Conservation (phyloP, 1,140 invertebrate species). For the Neotoxoptera formosana region DNA sequence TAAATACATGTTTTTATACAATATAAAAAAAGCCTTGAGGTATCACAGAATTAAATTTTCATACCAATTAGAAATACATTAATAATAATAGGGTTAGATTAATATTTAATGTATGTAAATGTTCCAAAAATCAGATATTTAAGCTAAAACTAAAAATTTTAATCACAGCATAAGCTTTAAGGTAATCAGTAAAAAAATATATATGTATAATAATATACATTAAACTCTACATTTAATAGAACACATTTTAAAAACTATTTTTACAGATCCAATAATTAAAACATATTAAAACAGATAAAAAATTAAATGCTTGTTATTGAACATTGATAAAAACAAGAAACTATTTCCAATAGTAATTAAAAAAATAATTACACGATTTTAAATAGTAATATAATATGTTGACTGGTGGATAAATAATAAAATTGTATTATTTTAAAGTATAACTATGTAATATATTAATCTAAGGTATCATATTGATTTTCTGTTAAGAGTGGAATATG, state of each 20-base stretch:
- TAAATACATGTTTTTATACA: conserved; percentile 8
- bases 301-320: neutral
- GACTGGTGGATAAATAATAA: neutral
- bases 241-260: neutral
- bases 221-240: neutral
- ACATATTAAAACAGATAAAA: neutral
- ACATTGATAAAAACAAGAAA: neutral
- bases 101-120: neutral
- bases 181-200: neutral
- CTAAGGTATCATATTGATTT: neutral
- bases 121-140: neutral
- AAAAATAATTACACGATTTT: neutral
- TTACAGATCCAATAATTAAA: neutral
- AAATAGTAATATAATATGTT: neutral
- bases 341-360: neutral
- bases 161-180: conserved; percentile 2
- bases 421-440: neutral
- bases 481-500: neutral
- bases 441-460: neutral
- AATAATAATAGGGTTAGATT: neutral
- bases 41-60: conserved; percentile 40
- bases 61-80: neutral
- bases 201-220: neutral
- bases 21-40: neutral
- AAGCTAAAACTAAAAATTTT: neutral